phyloP scores from a whole-genome alignment of 2,888 invertebrate species.

The Electrophaes corylata region DNA sequence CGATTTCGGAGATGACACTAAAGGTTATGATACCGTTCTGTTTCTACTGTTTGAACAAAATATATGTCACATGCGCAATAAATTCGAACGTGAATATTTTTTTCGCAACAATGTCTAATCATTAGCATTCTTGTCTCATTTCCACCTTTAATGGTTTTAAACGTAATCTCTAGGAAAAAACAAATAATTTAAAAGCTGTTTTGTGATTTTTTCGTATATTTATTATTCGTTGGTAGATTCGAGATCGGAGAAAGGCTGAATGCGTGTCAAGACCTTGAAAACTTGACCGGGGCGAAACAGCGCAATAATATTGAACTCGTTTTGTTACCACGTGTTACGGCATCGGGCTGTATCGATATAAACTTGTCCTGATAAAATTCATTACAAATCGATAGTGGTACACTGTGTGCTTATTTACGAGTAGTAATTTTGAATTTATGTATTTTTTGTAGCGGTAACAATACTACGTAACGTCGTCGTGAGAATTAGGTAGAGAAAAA shows the following conservation, averaged over 20 bases:
- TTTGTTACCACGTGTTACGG: slow-evolving; percentile 43
- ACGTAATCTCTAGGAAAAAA: slow-evolving; percentile 11
- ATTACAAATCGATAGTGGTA: neutral
- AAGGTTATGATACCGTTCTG: neutral
- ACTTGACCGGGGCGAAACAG: slow-evolving; percentile 50
- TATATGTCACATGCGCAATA: neutral
- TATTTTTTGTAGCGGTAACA: neutral
- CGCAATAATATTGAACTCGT: slow-evolving; percentile 46
- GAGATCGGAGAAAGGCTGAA: slow-evolving; percentile 53
- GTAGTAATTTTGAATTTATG: neutral
- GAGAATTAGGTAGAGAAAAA: slow-evolving; percentile 6
- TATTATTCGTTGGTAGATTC: slow-evolving; percentile 12
- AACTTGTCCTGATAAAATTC: slow-evolving; percentile 8
- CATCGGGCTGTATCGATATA: slow-evolving; percentile 34
- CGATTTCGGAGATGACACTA: neutral
- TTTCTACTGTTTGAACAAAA: neutral
- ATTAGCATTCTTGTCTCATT: slow-evolving; percentile 3
- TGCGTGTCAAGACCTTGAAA: slow-evolving; percentile 62
- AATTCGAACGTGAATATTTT: neutral
- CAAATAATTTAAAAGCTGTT: slow-evolving; percentile 13
- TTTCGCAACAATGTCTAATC: neutral
- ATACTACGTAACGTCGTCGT: slow-evolving; percentile 6
- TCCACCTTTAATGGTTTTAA: slow-evolving; percentile 4
- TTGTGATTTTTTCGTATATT: slow-evolving; percentile 1
- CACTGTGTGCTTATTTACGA: neutral